These are phyloP conservation scores for Hylaeus anthracinus DNA, from an alignment of 1,140 invertebrate genomes.

Conservation along the genomic window DNA sequence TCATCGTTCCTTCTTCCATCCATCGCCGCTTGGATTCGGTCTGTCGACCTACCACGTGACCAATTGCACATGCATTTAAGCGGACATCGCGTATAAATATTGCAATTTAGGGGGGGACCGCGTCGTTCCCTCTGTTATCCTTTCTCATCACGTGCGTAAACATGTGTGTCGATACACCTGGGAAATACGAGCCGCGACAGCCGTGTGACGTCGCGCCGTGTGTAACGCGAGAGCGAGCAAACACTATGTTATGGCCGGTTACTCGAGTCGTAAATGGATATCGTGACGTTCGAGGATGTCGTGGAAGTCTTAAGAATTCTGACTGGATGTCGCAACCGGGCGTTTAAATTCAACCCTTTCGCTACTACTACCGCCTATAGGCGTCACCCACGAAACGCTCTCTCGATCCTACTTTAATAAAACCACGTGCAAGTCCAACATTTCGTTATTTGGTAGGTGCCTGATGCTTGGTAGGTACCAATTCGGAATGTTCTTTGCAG, in stretches of 20 bases:
- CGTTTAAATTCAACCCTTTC: neutral
- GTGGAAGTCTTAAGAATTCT: neutral
- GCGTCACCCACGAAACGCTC: no score
- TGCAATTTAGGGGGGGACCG: neutral
- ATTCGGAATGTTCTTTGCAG: no score
- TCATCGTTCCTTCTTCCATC: no score
- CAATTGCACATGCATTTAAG: no score
- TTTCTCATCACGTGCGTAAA: neutral
- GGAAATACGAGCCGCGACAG: conserved; percentile 3
- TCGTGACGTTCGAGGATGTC: neutral
- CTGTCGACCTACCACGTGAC: no score
- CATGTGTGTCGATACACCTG: conserved; percentile 2
- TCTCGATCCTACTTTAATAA: no score
- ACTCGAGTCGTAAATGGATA: conserved; percentile 27
- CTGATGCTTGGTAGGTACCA: no score
- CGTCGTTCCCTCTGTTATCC: neutral
- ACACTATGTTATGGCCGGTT: conserved; percentile 9
- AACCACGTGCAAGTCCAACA: no score
- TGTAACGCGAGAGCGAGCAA: conserved; percentile 2
- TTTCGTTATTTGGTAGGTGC: no score
- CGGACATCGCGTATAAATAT: neutral
- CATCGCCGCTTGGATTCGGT: no score
- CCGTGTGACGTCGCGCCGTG: neutral
- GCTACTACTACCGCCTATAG: neutral
- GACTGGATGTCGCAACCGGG: neutral